Conservation (phyloP, 2,113 vertebrate genomes). For the Piprites chloris region DNA sequence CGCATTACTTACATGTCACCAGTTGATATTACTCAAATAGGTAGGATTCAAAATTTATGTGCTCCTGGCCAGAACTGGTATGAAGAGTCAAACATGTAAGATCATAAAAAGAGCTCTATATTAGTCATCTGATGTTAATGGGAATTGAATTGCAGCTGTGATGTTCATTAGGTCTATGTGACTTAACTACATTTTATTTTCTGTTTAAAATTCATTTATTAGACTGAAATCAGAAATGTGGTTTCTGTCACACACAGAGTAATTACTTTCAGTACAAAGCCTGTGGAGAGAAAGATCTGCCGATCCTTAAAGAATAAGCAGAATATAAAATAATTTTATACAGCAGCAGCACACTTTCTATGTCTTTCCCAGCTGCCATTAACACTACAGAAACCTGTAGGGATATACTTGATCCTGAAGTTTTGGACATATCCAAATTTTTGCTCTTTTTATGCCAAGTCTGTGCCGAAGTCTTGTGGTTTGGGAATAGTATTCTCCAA, state of each 20-base stretch:
- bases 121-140: neutral
- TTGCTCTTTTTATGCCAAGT: neutral
- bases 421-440: neutral
- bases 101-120: neutral
- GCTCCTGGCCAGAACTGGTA: neutral
- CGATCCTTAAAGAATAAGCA: neutral
- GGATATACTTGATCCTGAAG: neutral
- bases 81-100: neutral
- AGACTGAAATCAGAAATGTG: neutral
- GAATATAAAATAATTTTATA: neutral
- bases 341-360: neutral
- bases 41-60: neutral
- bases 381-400: neutral
- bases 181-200: neutral
- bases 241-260: neutral
- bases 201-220: neutral
- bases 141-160: neutral
- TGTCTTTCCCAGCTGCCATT: neutral
- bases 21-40: neutral
- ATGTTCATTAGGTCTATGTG: neutral
- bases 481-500: neutral
- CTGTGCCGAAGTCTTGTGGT: neutral
- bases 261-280: neutral
- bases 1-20: neutral
- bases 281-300: neutral